Conservation (phyloP, 2,113 vertebrate species). For the Stercorarius parasiticus region DNA sequence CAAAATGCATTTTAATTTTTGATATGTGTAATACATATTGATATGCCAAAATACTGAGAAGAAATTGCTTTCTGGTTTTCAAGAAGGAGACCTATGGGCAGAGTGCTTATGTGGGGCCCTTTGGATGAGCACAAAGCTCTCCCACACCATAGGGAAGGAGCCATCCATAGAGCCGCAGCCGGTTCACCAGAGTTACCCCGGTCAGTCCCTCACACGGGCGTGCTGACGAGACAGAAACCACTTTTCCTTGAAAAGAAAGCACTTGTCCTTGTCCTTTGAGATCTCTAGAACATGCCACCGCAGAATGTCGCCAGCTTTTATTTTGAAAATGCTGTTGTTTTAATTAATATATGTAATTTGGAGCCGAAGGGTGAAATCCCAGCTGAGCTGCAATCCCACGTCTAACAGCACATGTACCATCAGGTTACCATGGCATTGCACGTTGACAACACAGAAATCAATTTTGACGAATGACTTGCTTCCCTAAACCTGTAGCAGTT, state of each 20-base stretch:
- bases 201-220: background rate
- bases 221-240: rapidly evolving
- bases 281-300: background rate
- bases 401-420: rapidly evolving
- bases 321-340: background rate
- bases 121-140: background rate
- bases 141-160: background rate
- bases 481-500: background rate
- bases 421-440: background rate
- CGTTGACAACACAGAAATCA: rapidly evolving
- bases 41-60: background rate
- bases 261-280: background rate
- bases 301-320: background rate
- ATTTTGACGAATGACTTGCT: background rate
- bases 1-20: background rate
- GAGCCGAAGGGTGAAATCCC: background rate
- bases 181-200: rapidly evolving
- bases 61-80: background rate
- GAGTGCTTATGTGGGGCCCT: background rate
- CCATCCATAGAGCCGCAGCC: rapidly evolving
- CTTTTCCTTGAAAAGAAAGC: too few species aligned
- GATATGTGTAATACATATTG: too few species aligned
- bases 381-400: background rate
- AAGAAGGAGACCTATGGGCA: background rate
- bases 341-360: rapidly evolving